Evolutionary conservation across 2,888 invertebrate species (phyloP).

Genomic region (Volucella inanis): DNA sequence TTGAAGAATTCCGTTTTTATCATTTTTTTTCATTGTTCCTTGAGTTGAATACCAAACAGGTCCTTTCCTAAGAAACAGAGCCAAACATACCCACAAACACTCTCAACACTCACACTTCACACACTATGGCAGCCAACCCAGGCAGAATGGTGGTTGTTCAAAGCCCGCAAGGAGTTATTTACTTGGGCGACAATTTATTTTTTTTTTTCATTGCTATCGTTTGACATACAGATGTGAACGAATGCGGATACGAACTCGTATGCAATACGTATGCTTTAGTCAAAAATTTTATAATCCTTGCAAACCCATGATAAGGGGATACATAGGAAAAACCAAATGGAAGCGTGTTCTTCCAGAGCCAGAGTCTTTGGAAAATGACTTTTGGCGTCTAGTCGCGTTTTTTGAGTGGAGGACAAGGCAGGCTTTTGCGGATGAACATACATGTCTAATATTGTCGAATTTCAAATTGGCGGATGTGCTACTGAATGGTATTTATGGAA

Average conservation of each 20-base stretch:
- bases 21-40: conserved; percentile 74
- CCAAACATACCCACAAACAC: background rate
- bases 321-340: conserved; percentile 5
- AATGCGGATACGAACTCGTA: background rate
- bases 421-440: conserved; percentile 22
- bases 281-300: conserved; percentile 49
- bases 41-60: conserved; percentile 70
- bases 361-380: conserved; percentile 17
- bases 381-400: conserved; percentile 33
- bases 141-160: no score
- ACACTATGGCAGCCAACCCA: no score
- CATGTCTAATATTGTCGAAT: conserved; percentile 47
- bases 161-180: conserved; percentile 25
- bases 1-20: conserved; percentile 74
- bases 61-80: conserved; percentile 14
- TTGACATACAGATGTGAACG: conserved; percentile 38
- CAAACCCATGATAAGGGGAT: conserved; percentile 34
- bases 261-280: conserved; percentile 8
- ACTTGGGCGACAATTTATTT: conserved; percentile 65
- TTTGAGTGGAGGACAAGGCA: background rate
- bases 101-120: background rate
- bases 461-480: conserved; percentile 28
- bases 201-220: conserved; percentile 60
- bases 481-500: conserved; percentile 45
- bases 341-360: background rate